Evolutionary conservation across 2,113 vertebrate species (phyloP), one percentile per base, ranked within the genome.

Genomic region (Carlito syrichta): DNA sequence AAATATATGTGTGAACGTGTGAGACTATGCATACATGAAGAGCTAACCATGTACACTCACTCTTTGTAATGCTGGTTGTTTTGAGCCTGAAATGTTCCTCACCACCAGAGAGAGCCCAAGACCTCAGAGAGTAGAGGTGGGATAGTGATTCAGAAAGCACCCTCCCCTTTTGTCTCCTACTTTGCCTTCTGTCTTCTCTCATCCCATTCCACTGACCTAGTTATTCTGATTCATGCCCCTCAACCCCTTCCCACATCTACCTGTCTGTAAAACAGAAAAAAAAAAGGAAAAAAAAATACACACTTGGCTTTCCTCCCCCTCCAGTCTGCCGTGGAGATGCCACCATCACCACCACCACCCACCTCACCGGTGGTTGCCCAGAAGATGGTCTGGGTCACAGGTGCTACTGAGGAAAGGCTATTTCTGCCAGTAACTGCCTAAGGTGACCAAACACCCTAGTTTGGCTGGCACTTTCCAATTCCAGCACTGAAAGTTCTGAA

Each of bases 201-300:
- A 45, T 88, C 66, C 38, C 11, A 30, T 68, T 94, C 84, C 63
- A 52, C 23, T 43, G 69, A 45, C 58, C n/a, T 30, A 54, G 5
- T 58, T 43, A 27, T 56, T 85, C 73, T 58, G 56, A 91, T 43
- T 63, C 62, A 74, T 30, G 13, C 69, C 4, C 27, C 27, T 11
- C 66, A 30, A 30, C 11, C 23, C 23, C 7, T 52, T 56, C 35
- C 54, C 40, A 79, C 20, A 68, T 62, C 69, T 40, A 48, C 16
- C 68, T 20, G 40, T 20, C 69, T 30, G 63, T 35, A 48, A 90
- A 62, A 66, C 22, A 77, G 38, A 87, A 96, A 91, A 76, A 6
- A 74, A 71, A 91, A 95, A 91, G 69, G 4, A 78, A 71, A 88
- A 95, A 91, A 95, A 85, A 66, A 6, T 68, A 58, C 56, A 82